phyloP scores from a whole-genome alignment of 2,797 vertebrate species.

The Hemibagrus guttatus region DNA sequence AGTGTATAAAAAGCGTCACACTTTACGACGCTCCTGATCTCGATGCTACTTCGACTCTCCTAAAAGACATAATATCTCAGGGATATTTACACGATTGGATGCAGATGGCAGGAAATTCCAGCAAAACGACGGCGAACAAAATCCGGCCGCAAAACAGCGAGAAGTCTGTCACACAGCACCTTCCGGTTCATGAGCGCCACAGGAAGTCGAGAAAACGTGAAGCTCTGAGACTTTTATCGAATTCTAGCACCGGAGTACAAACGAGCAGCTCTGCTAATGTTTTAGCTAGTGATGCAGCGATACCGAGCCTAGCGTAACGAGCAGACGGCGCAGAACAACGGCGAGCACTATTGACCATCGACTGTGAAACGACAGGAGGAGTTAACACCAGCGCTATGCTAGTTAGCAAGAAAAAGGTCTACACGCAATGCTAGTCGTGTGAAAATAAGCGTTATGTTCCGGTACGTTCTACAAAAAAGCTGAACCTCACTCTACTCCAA shows the following conservation, averaged over 20 bases:
- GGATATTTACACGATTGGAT: constrained; percentile 97
- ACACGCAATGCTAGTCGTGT: neutral
- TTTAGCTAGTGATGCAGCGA: neutral
- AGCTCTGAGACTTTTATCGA: neutral
- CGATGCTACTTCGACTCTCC: neutral
- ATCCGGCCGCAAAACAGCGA: constrained; percentile 90
- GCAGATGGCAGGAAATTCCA: constrained; percentile 99
- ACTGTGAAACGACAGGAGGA: neutral
- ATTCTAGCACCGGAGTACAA: neutral
- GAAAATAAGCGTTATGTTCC: neutral
- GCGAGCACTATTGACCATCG: no score
- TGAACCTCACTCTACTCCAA: neutral
- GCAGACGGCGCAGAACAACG: no score
- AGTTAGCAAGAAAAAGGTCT: neutral
- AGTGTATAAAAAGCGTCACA: neutral
- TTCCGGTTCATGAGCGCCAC: neutral
- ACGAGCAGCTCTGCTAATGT: neutral
- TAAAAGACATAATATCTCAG: constrained; percentile 61
- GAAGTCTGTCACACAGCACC: constrained; percentile 70
- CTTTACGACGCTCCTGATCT: neutral
- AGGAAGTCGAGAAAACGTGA: neutral
- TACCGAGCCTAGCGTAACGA: neutral
- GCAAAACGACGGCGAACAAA: constrained; percentile 93
- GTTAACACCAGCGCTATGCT: neutral
- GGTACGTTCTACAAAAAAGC: neutral